These are phyloP conservation scores for Xestoiulus laeticollis DNA, from an alignment of 2,888 invertebrate genomes.

Conservation along the genomic window DNA sequence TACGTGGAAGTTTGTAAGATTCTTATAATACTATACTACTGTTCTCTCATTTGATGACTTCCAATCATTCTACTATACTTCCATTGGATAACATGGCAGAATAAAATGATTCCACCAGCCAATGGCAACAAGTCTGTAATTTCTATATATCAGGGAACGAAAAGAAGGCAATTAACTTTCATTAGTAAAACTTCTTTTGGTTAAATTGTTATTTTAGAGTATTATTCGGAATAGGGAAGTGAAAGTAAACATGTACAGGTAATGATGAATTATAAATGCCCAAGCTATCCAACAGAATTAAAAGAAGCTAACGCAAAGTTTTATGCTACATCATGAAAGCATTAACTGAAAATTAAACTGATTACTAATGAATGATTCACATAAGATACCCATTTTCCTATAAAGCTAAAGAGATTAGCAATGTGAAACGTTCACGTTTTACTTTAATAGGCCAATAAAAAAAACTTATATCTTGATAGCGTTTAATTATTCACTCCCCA, in stretches of 20 bases:
- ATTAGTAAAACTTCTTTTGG: not conserved
- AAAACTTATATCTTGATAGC: not conserved
- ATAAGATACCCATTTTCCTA: not conserved
- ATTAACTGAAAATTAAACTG: conserved; percentile 7
- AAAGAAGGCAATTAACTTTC: not conserved
- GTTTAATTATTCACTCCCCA: conserved; percentile 15
- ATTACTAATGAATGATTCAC: not conserved
- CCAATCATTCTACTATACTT: not conserved
- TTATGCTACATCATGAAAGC: not conserved
- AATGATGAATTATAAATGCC: not conserved
- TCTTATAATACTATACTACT: too few relatives aligned
- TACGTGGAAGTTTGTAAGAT: too few relatives aligned
- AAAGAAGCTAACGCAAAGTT: not conserved
- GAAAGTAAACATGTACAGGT: not conserved
- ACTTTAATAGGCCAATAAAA: not conserved
- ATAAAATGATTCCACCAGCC: not conserved
- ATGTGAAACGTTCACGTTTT: not conserved
- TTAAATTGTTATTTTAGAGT: not conserved
- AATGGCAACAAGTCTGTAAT: not conserved
- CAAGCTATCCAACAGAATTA: not conserved
- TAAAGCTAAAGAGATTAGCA: not conserved
- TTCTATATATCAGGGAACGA: not conserved
- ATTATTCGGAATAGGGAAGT: not conserved
- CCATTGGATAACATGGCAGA: too few relatives aligned
- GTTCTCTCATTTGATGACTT: too few relatives aligned